phyloP scores from a whole-genome alignment of 1,140 invertebrate species.

The Chlorops oryzae region DNA sequence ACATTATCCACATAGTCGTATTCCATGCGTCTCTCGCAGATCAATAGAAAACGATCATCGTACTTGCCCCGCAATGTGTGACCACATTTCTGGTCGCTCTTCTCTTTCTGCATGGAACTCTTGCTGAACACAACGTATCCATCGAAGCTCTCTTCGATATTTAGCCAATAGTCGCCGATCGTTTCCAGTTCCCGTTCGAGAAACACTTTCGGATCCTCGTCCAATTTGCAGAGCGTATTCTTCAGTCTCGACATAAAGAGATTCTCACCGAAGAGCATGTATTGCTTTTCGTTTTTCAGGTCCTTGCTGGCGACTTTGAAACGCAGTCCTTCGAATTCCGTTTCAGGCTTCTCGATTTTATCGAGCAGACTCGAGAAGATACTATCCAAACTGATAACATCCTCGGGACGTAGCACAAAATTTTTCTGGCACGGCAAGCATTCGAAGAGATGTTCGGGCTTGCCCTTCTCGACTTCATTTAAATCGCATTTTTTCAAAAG shows the following conservation, averaged over 20 bases:
- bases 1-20: slow-evolving; percentile 37
- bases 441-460: slow-evolving; percentile 1
- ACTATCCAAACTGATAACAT: slow-evolving; percentile 40
- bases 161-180: slow-evolving; percentile 33
- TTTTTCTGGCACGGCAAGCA: slow-evolving; percentile 20
- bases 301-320: slow-evolving; percentile 32
- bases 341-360: slow-evolving; percentile 27
- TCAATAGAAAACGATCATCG: slow-evolving; percentile 35
- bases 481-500: too few species aligned
- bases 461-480: background rate
- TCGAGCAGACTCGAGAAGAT: slow-evolving; percentile 31
- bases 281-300: slow-evolving; percentile 28
- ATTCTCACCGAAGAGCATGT: slow-evolving; percentile 31
- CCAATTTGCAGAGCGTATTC: slow-evolving; percentile 33
- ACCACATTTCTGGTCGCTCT: slow-evolving; percentile 27
- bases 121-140: slow-evolving; percentile 36
- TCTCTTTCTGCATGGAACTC: slow-evolving; percentile 36
- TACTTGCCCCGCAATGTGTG: slow-evolving; percentile 38
- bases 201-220: slow-evolving; percentile 31
- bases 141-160: slow-evolving; percentile 34
- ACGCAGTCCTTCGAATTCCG: slow-evolving; percentile 21
- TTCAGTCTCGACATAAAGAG: slow-evolving; percentile 30
- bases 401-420: slow-evolving; percentile 28
- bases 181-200: slow-evolving; percentile 35
- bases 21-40: slow-evolving; percentile 36